phyloP scores from a whole-genome alignment of 2,888 invertebrate species.

The Drosophila phalerata region DNA sequence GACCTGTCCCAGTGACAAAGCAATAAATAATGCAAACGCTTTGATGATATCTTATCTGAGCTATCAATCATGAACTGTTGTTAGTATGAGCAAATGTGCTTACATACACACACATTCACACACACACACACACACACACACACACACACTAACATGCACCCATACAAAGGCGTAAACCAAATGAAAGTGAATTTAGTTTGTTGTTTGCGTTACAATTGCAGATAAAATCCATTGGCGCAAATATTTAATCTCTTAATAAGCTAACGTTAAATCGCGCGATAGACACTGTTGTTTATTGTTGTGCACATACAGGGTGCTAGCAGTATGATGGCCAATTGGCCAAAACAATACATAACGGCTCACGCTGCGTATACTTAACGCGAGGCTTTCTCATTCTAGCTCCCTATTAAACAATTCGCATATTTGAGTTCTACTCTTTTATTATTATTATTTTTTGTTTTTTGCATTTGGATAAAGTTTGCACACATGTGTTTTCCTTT shows the following conservation, averaged over 20 bases:
- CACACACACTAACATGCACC: too few species aligned
- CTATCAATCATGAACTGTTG: constrained; percentile 64
- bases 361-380: constrained; percentile 70
- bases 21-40: constrained; percentile 53
- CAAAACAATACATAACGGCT: constrained; percentile 16
- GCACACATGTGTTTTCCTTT: constrained; percentile 76
- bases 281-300: constrained; percentile 36
- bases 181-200: constrained; percentile 58
- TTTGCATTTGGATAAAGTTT: constrained; percentile 62
- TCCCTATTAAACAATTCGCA: not conserved
- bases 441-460: constrained; percentile 6
- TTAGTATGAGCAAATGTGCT: constrained; percentile 9
- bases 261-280: constrained; percentile 36
- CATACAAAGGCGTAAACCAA: constrained; percentile 1
- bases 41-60: constrained; percentile 64
- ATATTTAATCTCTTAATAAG: constrained; percentile 58
- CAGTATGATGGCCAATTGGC: constrained; percentile 18
- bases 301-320: constrained; percentile 16
- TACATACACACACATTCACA: not conserved
- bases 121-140: not conserved
- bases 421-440: constrained; percentile 13
- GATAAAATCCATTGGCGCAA: constrained; percentile 28
- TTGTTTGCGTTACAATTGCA: constrained; percentile 37
- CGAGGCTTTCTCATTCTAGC: constrained; percentile 2
- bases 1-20: constrained; percentile 46